Evolutionary conservation across 2,113 vertebrate species (phyloP), one percentile per base, ranked within the genome.

Genomic region (Ceuthmochares aereus): DNA sequence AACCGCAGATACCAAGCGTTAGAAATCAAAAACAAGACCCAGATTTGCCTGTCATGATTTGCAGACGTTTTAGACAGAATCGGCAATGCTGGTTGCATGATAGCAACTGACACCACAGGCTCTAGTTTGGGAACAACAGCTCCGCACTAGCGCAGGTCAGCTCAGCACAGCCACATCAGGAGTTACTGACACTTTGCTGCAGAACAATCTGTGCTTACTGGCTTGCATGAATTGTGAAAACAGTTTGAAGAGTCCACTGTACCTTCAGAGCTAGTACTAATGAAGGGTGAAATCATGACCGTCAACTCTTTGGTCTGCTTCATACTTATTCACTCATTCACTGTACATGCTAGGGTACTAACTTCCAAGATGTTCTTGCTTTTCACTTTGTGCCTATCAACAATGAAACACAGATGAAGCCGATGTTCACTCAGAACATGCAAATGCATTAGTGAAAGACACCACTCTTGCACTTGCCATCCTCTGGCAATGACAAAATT

Each of bases 381-480:
- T 22, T 82, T 59, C 4, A 6, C 42, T 58, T 62, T 25, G 64
- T 34, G 16, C 18, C 63, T 30, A 56, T 43, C 30, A 51, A 32
- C 18, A 51, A 56, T 2, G 2, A 32, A 69, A 83, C 23, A 10
- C 14, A 59, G 54, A 72, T 8, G 20, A 68, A 54, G 26, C 49
- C 27, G n/a, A 2, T 34, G 21, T 34, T 56, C 0, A 0, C 34
- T 26, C 14, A 59, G 16, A 52, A 89, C 4, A 1, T 76, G 21
- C 23, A 89, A 81, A 52, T 1, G 1, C 21, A 47, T 32, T 47
- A 59, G 23, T 62, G 30, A 89, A 52, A 68, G 40, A 29, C 15
- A 43, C 19, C 51, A 49, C 9, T 42, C 27, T 36, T 2, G 29
- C 34, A 83, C 19, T 4, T 2, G 0, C 17, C 14, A 47, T 34